These are phyloP conservation scores for Corythoichthys intestinalis DNA, from an alignment of 2,113 vertebrate species.

Conservation along the genomic window DNA sequence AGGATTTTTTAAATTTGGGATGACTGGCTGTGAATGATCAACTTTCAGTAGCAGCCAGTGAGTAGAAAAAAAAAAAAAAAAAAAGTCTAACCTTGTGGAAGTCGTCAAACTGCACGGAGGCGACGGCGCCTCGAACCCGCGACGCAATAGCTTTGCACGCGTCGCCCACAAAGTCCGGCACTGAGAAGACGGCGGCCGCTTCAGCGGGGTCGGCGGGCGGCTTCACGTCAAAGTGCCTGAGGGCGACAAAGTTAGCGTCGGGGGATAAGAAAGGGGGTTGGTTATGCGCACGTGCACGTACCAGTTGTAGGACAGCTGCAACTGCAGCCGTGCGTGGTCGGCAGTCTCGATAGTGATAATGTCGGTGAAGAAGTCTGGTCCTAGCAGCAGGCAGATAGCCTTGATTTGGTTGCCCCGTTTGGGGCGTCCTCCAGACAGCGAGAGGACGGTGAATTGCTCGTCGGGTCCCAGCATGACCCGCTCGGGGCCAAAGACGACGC, in stretches of 20 bases:
- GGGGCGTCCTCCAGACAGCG: slow-evolving; percentile 82
- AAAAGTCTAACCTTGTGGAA: slow-evolving; percentile 80
- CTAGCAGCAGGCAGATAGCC: slow-evolving; percentile 82
- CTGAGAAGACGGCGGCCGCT: slow-evolving; percentile 75
- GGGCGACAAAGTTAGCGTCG: neutral
- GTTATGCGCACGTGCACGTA: slow-evolving; percentile 21
- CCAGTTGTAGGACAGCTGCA: slow-evolving; percentile 92
- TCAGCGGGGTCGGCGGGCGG: slow-evolving; percentile 15
- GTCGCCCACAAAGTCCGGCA: slow-evolving; percentile 84
- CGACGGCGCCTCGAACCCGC: slow-evolving; percentile 81
- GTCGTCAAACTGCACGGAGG: slow-evolving; percentile 86
- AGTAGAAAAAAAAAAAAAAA: too few relatives aligned
- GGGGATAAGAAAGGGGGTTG: too few relatives aligned
- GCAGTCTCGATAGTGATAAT: slow-evolving; percentile 88
- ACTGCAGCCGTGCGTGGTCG: slow-evolving; percentile 85
- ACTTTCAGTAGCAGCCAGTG: too few relatives aligned
- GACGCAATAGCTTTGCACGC: slow-evolving; percentile 88
- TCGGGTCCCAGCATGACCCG: slow-evolving; percentile 84
- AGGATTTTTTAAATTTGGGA: too few relatives aligned
- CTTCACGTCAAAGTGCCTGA: slow-evolving; percentile 83
- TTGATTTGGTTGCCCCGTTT: slow-evolving; percentile 82
- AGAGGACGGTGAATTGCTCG: slow-evolving; percentile 87
- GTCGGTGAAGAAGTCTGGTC: slow-evolving; percentile 88
- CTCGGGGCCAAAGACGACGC: slow-evolving; percentile 87
- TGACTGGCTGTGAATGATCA: too few relatives aligned